phyloP scores from a whole-genome alignment of 2,113 vertebrate species.

The Eonycteris spelaea region DNA sequence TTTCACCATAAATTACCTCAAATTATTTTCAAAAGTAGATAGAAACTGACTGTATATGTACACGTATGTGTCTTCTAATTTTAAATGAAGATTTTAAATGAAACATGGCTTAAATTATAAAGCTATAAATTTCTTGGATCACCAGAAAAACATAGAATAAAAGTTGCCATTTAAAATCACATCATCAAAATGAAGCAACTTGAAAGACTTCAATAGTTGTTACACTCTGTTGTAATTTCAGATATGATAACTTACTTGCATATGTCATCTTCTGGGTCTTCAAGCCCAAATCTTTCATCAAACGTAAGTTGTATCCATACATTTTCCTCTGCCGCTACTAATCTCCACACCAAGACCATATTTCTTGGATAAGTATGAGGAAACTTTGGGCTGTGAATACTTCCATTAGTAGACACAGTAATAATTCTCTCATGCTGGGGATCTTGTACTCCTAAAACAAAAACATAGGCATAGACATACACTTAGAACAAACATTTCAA shows the following conservation, averaged over 20 bases:
- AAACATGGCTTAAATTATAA: background rate
- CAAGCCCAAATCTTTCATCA: constrained; percentile 95
- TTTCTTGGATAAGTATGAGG: constrained; percentile 94
- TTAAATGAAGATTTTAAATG: background rate
- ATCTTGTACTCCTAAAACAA: constrained; percentile 92
- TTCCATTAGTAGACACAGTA: constrained; percentile 91
- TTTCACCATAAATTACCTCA: background rate
- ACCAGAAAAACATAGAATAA: background rate
- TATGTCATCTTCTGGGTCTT: constrained; percentile 96
- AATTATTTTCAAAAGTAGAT: background rate
- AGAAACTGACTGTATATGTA: background rate
- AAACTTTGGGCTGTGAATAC: constrained; percentile 95
- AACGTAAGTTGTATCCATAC: constrained; percentile 95
- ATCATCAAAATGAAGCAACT: background rate
- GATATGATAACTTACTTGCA: constrained; percentile 93
- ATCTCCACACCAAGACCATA: constrained; percentile 91
- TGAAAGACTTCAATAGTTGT: background rate
- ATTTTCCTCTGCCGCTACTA: constrained; percentile 89
- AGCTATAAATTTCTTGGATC: background rate
- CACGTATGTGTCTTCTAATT: background rate
- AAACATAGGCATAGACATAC: constrained; percentile 61
- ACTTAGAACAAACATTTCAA: background rate
- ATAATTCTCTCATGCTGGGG: constrained; percentile 95
- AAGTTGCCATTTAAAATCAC: background rate
- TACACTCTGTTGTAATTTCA: background rate